These are phyloP conservation scores for Eucriotettix oculatus DNA, from an alignment of 2,888 invertebrate genomes.

Conservation along the genomic window DNA sequence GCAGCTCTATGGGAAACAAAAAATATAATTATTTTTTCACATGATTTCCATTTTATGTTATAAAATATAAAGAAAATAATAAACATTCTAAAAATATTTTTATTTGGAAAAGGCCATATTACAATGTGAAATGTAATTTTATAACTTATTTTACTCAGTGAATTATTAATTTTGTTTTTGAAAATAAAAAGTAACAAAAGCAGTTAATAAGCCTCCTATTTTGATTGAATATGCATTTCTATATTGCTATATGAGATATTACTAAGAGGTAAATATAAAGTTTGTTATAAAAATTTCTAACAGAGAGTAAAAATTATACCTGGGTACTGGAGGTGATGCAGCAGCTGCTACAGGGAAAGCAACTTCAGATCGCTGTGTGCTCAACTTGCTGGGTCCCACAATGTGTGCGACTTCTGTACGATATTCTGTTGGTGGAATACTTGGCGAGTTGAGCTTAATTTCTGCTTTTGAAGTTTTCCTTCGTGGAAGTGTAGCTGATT, in stretches of 20 bases:
- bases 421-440: slow-evolving; percentile 23
- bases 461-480: slow-evolving; percentile 47
- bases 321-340: neutral
- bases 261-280: too few species aligned
- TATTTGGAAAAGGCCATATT: too few species aligned
- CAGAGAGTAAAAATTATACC: neutral
- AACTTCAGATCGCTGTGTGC: slow-evolving; percentile 34
- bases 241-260: too few species aligned
- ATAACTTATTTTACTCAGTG: too few species aligned
- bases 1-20: slow-evolving; percentile 27
- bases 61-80: neutral
- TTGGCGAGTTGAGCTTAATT: slow-evolving; percentile 34
- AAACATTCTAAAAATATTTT: too few species aligned
- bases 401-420: slow-evolving; percentile 44
- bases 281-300: too few species aligned
- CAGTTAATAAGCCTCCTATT: too few species aligned
- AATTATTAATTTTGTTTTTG: too few species aligned
- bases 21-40: neutral
- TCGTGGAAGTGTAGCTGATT: slow-evolving; percentile 48
- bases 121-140: too few species aligned
- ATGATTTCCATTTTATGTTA: neutral
- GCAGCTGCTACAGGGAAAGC: slow-evolving; percentile 35
- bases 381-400: slow-evolving; percentile 27
- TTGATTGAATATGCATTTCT: too few species aligned
- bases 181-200: too few species aligned